These are phyloP conservation scores for Magallana nippona DNA, from an alignment of 2,888 invertebrate species.

Conservation along the genomic window DNA sequence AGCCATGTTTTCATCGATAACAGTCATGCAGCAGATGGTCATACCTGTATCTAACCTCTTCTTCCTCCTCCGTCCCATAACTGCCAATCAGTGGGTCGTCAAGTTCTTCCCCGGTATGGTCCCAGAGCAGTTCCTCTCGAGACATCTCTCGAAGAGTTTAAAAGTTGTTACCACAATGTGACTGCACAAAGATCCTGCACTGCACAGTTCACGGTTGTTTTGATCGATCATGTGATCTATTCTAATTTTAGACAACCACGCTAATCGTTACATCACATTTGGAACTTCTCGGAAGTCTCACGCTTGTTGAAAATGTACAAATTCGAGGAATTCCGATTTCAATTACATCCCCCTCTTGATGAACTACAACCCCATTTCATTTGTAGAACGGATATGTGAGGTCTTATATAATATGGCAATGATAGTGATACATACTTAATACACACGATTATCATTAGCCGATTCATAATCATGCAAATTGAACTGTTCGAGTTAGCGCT, in stretches of 20 bases:
- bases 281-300: not conserved
- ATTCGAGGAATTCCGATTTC: too few species aligned
- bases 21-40: too few species aligned
- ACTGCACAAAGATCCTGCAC: not conserved
- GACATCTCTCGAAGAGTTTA: constrained; percentile 1
- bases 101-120: constrained; percentile 44
- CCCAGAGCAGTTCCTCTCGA: constrained; percentile 27
- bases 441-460: too few species aligned
- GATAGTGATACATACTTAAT: too few species aligned
- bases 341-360: too few species aligned
- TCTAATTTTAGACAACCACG: not conserved
- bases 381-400: too few species aligned
- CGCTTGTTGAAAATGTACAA: too few species aligned
- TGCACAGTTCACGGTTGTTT: not conserved
- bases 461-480: too few species aligned
- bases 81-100: constrained; percentile 40
- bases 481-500: too few species aligned
- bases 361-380: too few species aligned
- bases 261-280: not conserved
- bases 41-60: constrained; percentile 9
- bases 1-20: too few species aligned
- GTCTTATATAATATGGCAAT: too few species aligned
- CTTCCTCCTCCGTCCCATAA: constrained; percentile 29
- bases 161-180: not conserved
- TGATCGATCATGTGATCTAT: constrained; percentile 12